Evolutionary conservation across 2,113 vertebrate species (phyloP).

Genomic region (Trichomycterus rosablanca): DNA sequence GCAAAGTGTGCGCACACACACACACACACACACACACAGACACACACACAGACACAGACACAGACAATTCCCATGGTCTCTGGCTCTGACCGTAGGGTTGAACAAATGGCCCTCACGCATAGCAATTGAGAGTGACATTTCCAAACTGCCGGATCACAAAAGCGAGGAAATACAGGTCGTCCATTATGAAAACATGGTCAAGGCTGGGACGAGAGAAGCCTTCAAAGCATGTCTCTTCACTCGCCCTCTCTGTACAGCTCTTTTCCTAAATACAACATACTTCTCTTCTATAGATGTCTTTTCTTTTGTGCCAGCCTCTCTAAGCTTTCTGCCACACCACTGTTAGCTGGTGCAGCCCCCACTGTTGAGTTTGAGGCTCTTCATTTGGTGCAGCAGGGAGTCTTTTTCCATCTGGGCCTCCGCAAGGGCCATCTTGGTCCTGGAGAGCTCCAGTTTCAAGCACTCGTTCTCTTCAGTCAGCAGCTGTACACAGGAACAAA

Average conservation of each 20-base stretch:
- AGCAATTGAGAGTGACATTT: neutral
- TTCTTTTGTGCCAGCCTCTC: neutral
- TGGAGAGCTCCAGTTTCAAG: conserved; percentile 87
- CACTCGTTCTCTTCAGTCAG: conserved; percentile 92
- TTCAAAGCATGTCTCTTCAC: neutral
- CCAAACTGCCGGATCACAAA: no score
- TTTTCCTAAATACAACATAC: neutral
- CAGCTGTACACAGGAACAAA: conserved; percentile 53
- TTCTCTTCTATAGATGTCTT: neutral
- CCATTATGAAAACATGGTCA: neutral
- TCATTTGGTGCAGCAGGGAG: conserved; percentile 80
- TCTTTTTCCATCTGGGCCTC: conserved; percentile 93
- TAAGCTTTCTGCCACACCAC: neutral
- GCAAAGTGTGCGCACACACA: no score
- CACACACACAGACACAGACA: neutral
- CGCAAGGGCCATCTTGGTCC: conserved; percentile 89
- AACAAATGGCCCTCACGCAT: neutral
- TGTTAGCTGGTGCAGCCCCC: conserved; percentile 55
- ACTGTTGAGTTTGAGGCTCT: conserved; percentile 69
- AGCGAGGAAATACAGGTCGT: conserved; percentile 1
- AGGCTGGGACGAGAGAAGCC: neutral
- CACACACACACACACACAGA: conserved; percentile 13
- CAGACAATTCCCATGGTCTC: neutral
- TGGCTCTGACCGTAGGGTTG: neutral
- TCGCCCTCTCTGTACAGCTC: neutral